Percentiles rank a stretch among this genome's conserved stretches.
Conservation (phyloP, 2,888 invertebrate genomes). For the Epinotia demarniana region DNA sequence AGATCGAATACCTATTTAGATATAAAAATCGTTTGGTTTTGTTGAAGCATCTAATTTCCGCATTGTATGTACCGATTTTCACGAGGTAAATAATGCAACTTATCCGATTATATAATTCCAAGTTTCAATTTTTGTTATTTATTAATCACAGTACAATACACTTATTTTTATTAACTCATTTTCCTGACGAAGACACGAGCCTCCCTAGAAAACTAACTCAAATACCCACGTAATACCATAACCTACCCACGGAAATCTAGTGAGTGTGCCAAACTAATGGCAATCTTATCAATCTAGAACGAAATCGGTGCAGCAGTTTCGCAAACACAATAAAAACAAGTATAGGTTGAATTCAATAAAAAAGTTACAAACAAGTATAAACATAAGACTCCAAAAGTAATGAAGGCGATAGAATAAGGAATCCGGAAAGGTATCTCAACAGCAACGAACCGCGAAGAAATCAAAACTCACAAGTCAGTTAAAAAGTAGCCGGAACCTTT, state of each 20-base stretch:
- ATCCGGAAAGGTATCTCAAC: slow-evolving; percentile 11
- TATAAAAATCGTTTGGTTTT: no score
- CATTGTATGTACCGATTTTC: no score
- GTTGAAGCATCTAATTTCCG: no score
- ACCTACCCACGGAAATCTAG: not conserved
- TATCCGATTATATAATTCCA: no score
- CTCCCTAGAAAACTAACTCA: not conserved
- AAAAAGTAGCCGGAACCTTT: slow-evolving; percentile 29
- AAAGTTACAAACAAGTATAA: not conserved
- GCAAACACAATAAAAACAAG: not conserved
- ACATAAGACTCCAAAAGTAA: slow-evolving; percentile 13
- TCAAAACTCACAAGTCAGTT: slow-evolving; percentile 43
- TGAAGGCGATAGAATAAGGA: slow-evolving; percentile 16
- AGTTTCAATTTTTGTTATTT: no score
- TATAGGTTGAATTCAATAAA: not conserved
- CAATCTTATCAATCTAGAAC: not conserved
- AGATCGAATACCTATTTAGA: no score
- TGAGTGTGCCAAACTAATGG: not conserved
- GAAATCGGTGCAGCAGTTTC: not conserved
- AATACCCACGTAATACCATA: not conserved
- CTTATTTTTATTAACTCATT: no score
- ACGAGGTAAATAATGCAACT: no score
- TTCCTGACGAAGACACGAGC: not conserved
- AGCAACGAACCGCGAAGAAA: slow-evolving; percentile 41
- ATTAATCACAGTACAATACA: no score